A percentile compares a stretch with the other conserved stretches of the same genome.
Conservation (phyloP, 2,888 invertebrate species). For the Callinectes sapidus region DNA sequence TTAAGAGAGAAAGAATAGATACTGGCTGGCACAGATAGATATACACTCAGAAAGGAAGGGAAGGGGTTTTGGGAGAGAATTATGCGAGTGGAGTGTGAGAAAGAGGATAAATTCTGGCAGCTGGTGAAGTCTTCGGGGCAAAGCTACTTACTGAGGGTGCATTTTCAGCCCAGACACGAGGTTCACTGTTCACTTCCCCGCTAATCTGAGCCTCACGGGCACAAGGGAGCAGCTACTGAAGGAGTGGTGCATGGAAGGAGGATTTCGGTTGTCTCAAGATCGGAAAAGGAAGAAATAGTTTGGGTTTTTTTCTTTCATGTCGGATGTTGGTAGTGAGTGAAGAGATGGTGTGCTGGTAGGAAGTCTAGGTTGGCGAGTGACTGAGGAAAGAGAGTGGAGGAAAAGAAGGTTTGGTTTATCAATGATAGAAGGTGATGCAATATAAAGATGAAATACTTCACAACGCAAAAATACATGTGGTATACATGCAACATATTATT, state of each 20-base stretch:
- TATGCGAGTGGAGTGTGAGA: neutral
- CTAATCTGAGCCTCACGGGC: neutral
- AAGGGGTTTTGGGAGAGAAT: neutral
- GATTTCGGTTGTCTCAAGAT: no score
- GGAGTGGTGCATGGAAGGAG: neutral
- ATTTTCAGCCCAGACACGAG: neutral
- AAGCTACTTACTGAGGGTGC: neutral
- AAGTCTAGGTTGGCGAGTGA: no score
- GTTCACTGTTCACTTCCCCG: neutral
- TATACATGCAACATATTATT: no score
- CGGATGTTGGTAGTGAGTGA: no score
- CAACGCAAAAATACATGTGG: neutral
- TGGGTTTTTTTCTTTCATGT: no score
- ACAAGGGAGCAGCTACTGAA: neutral
- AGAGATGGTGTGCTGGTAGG: no score
- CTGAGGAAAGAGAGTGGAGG: neutral
- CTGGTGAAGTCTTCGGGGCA: neutral
- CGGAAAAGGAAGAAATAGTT: no score
- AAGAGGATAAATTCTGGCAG: neutral
- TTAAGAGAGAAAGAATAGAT: neutral
- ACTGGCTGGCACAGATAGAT: neutral
- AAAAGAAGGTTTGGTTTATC: neutral
- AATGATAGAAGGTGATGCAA: neutral
- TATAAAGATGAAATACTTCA: neutral
- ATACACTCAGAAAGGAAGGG: neutral